A percentile compares a stretch with the other conserved stretches of the same genome.
Evolutionary conservation across 1,140 invertebrate genomes (phyloP).

Genomic region (Drosophila kepulauana): DNA sequence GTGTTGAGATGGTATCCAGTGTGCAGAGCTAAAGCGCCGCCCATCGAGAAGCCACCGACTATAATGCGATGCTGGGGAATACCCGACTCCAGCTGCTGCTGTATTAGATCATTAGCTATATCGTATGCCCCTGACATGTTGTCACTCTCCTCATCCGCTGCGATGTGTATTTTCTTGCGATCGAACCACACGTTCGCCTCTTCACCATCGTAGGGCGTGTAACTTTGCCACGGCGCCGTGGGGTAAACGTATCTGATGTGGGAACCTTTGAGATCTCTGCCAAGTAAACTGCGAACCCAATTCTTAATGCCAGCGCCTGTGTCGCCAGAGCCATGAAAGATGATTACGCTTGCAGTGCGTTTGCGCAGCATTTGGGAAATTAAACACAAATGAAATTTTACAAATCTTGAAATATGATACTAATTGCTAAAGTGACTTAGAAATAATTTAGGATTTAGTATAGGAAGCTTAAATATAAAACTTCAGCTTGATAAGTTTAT

Average conservation of each 20-base stretch:
- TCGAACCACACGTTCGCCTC: constrained; percentile 39
- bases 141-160: constrained; percentile 4
- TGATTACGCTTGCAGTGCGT: constrained; percentile 33
- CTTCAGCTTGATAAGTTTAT: background rate
- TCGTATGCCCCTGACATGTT: constrained; percentile 13
- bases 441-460: background rate
- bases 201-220: constrained; percentile 25
- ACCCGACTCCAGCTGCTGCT: background rate
- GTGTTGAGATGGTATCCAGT: constrained; percentile 28
- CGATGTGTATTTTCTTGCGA: background rate
- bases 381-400: no score
- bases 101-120: constrained; percentile 8
- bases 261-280: constrained; percentile 6
- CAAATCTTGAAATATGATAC: no score
- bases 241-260: constrained; percentile 37
- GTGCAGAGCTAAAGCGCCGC: constrained; percentile 37
- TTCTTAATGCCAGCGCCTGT: constrained; percentile 12
- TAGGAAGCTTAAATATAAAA: background rate
- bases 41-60: constrained; percentile 41
- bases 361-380: constrained; percentile 8
- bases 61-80: constrained; percentile 29
- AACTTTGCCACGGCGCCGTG: constrained; percentile 31
- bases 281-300: constrained; percentile 33
- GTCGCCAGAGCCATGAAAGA: constrained; percentile 42
- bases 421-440: no score